Base-by-base conservation (phyloP, 2,113 vertebrate genomes). In the Mastomys natalensis region DNA sequence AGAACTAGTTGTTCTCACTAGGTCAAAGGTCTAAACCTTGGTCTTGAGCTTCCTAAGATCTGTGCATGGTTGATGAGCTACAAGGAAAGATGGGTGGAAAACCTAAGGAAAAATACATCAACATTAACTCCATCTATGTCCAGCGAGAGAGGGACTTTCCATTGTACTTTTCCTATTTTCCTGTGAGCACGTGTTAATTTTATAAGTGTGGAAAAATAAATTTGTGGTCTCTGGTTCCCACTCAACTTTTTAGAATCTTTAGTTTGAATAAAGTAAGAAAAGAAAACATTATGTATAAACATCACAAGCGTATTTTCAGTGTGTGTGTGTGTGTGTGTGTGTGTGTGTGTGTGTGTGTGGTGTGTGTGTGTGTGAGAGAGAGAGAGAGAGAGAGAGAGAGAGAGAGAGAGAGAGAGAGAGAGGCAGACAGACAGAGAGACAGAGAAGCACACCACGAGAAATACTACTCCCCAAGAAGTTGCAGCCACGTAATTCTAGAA, bases 161-260 rank as follows among this genome's bases (percentile, higher is more conserved):
- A 53, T 53, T 58, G 68, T 11, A 43, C 40, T 60, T 78, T 94
- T 70, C 34, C 74, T 17, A 66, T 26, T 91, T 95, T 96, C 87
- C 51, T 72, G 31, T 64, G 70, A 84, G 62, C 21, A 70, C 10
- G n/a, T 73, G 78, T 81, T 93, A 73, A 70, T 93, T 92, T 90
- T 43, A 55, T 88, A 94, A 48, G 53, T 68, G 81, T 58, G 43
- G 29, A 72, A 96, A 80, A 85, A 86, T 31, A 85, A 76, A 21
- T 85, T 26, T 68, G 10, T 48, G 58, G 6, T 60, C 34, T 86
- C 76, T 48, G 70, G 87, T 58, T 94, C 64, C 87, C 43, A 31
- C 9, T 24, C 21, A 55, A 15, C 29, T 40, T 93, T 77, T 40
- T 85, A 89, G 55, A 89, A 60, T 55, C 43, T 53, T 90, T 80